phyloP scores from a whole-genome alignment of 2,113 vertebrate genomes.

The Spea bombifrons region DNA sequence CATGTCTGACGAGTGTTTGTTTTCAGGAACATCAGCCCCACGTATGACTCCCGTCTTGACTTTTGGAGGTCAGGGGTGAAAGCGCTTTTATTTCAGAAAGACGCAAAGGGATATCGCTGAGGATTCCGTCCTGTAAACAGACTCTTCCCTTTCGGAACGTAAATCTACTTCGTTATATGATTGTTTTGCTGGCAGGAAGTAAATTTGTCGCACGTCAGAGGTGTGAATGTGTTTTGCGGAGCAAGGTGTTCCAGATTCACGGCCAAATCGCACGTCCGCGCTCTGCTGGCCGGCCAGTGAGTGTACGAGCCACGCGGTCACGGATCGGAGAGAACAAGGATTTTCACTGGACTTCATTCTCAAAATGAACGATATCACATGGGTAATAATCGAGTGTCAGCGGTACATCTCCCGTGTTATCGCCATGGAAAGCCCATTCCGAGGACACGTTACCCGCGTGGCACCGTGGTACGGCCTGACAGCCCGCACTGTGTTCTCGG shows the following conservation, averaged over 20 bases:
- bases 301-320: too few relatives aligned
- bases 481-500: too few relatives aligned
- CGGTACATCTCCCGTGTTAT: not conserved
- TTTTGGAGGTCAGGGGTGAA: not conserved
- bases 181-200: too few relatives aligned
- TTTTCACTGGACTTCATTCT: too few relatives aligned
- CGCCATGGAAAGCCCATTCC: not conserved
- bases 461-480: too few relatives aligned
- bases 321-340: too few relatives aligned
- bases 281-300: too few relatives aligned
- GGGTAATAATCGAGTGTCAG: too few relatives aligned
- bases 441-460: too few relatives aligned
- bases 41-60: not conserved
- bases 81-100: not conserved
- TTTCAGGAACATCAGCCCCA: not conserved
- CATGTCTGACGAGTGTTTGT: not conserved
- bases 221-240: not conserved
- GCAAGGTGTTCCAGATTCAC: not conserved
- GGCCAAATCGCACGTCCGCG: not conserved
- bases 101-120: not conserved
- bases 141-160: not conserved
- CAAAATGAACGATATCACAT: too few relatives aligned
- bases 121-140: constrained; percentile 1
- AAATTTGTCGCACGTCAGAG: too few relatives aligned
- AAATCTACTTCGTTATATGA: too few relatives aligned